Percentiles rank a stretch among this genome's conserved stretches.
Conservation (phyloP, 2,113 vertebrate species). For the Bagarius yarrelli region DNA sequence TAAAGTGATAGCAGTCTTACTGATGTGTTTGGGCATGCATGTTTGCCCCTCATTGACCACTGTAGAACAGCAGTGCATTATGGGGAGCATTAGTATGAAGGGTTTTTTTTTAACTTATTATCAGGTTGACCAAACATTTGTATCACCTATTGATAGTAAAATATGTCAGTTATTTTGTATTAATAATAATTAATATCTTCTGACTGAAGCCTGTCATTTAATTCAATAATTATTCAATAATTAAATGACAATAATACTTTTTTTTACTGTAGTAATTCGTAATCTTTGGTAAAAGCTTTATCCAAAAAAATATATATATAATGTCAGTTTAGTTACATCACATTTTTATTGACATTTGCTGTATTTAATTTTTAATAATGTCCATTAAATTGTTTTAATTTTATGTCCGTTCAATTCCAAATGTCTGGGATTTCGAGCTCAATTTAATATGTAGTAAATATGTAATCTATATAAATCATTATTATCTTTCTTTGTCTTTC, state of each 20-base stretch:
- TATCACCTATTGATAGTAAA: background rate
- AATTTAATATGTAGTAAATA: background rate
- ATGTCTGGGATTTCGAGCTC: no score
- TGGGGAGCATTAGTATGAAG: background rate
- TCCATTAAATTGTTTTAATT: no score
- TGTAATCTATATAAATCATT: background rate
- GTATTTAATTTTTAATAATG: no score
- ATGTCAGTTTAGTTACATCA: no score
- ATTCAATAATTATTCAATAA: no score
- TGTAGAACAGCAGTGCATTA: conserved; percentile 3
- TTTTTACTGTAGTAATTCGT: no score
- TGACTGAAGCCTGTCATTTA: background rate
- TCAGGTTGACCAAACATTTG: background rate
- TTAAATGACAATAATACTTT: no score
- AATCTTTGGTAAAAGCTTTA: no score
- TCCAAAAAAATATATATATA: no score
- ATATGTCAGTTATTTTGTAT: background rate
- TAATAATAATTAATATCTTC: background rate
- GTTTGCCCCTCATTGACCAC: background rate
- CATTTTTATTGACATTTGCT: no score
- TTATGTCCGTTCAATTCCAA: no score
- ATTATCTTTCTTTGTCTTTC: background rate
- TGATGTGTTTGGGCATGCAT: conserved; percentile 17
- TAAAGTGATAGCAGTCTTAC: conserved; percentile 3
- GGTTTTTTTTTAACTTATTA: background rate